A percentile compares a stretch with the other conserved stretches of the same genome.
Evolutionary conservation across 2,797 vertebrate species (phyloP).

Genomic region (Sylvia borin): DNA sequence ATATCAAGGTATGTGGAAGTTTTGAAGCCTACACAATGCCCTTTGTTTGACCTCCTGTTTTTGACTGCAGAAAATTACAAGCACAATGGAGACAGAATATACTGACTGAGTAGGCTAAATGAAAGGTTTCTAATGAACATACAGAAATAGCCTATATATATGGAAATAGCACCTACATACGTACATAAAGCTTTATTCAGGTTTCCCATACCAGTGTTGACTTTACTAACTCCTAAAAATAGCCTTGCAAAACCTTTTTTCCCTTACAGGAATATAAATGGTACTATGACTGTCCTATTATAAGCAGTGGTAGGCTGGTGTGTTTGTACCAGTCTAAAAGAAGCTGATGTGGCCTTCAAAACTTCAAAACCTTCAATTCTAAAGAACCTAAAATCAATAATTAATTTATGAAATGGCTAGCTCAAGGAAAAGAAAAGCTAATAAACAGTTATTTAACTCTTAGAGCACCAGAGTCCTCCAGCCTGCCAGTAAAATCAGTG

Average conservation of each 20-base stretch:
- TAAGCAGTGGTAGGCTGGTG: not conserved
- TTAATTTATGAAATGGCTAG: not conserved
- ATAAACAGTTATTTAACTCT: slow-evolving; percentile 20
- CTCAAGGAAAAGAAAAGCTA: not conserved
- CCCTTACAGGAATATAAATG: not conserved
- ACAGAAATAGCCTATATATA: slow-evolving; percentile 8
- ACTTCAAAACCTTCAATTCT: not conserved
- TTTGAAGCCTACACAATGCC: not conserved
- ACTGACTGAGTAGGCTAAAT: not conserved
- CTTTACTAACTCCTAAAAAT: slow-evolving; percentile 30
- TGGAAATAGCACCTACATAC: slow-evolving; percentile 12
- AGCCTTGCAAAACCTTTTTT: slow-evolving; percentile 1
- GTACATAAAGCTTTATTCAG: slow-evolving; percentile 3
- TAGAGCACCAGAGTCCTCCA: not conserved
- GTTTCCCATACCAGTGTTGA: not conserved
- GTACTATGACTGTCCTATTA: not conserved
- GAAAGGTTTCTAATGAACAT: not conserved
- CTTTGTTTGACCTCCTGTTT: slow-evolving; percentile 13
- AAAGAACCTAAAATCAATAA: not conserved
- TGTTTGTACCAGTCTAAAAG: not conserved
- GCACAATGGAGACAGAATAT: not conserved
- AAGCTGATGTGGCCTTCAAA: not conserved
- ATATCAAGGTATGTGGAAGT: not conserved
- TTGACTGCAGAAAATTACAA: not conserved
- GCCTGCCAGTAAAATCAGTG: not conserved